Percentiles rank a stretch among this genome's conserved stretches.
phyloP scores from a whole-genome alignment of 2,797 vertebrate genomes.

The Melanotaenia pygmaea region DNA sequence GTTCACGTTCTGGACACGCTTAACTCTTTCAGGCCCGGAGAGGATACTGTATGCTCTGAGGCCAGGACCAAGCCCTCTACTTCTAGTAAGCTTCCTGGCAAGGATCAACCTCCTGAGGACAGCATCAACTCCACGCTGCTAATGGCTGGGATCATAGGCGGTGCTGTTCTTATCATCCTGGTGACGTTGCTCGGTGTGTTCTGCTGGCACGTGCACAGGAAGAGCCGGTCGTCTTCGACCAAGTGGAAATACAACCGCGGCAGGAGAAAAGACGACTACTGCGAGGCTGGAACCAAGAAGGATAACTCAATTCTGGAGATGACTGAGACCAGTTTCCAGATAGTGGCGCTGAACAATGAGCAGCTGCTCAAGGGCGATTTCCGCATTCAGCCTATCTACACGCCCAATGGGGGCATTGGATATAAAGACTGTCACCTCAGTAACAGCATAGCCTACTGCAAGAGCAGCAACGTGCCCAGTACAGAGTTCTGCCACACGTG shows the following conservation, averaged over 20 bases:
- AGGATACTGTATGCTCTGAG: constrained; percentile 95
- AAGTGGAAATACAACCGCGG: constrained; percentile 99
- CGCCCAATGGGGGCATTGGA: constrained; percentile 96
- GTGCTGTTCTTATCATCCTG: constrained; percentile 92
- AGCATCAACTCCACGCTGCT: constrained; percentile 92
- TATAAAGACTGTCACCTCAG: constrained; percentile 98
- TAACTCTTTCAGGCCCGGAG: constrained; percentile 90
- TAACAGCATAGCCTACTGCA: constrained; percentile 96
- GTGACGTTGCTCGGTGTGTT: constrained; percentile 88
- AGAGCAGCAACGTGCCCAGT: constrained; percentile 95
- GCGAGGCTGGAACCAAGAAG: constrained; percentile 98
- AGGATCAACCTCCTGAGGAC: constrained; percentile 90
- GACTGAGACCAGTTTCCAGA: constrained; percentile 99
- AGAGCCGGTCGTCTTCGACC: constrained; percentile 89
- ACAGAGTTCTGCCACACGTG: constrained; percentile 98
- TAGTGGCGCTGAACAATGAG: constrained; percentile 99
- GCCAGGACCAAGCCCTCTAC: constrained; percentile 87
- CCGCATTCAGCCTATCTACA: constrained; percentile 98
- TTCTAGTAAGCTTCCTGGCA: constrained; percentile 86
- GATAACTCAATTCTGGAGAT: constrained; percentile 99
- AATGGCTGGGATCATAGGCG: constrained; percentile 92
- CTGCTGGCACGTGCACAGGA: constrained; percentile 99
- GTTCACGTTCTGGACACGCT: constrained; percentile 93
- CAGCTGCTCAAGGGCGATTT: constrained; percentile 99
- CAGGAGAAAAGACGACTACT: constrained; percentile 99